Evolutionary conservation across 2,797 vertebrate species (phyloP).

Genomic region (Miichthys miiuy): DNA sequence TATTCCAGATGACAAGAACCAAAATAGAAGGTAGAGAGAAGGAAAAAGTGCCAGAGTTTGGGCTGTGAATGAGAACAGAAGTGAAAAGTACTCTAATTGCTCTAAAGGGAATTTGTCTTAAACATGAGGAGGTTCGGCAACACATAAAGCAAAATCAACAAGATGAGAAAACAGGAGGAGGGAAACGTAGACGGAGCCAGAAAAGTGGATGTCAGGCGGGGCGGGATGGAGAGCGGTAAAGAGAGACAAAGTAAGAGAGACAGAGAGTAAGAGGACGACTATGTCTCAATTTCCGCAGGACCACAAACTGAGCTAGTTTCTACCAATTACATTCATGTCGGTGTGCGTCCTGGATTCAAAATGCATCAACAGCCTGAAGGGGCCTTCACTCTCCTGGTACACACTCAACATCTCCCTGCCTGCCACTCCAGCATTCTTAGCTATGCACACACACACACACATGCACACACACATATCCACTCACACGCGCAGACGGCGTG

Average conservation of each 20-base stretch:
- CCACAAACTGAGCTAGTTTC: conserved; percentile 78
- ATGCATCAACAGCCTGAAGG: conserved; percentile 81
- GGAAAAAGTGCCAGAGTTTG: background rate
- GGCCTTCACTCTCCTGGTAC: conserved; percentile 72
- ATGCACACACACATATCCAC: conserved; percentile 39
- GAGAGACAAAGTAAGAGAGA: conserved; percentile 61
- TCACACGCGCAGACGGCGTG: conserved; percentile 39
- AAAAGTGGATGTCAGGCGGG: conserved; percentile 33
- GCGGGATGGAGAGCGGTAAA: conserved; percentile 21
- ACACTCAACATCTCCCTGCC: conserved; percentile 61
- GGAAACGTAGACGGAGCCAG: conserved; percentile 29
- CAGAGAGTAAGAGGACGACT: conserved; percentile 50
- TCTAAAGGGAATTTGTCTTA: conserved; percentile 60
- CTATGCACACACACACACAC: conserved; percentile 33
- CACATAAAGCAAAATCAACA: conserved; percentile 47
- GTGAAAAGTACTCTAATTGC: conserved; percentile 58
- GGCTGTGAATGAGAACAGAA: conserved; percentile 30
- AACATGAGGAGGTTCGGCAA: conserved; percentile 41
- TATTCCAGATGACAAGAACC: conserved; percentile 16
- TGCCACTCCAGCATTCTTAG: conserved; percentile 49
- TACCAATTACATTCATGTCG: conserved; percentile 84
- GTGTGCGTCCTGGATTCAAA: conserved; percentile 79
- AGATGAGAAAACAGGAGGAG: conserved; percentile 19
- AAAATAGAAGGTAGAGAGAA: background rate
- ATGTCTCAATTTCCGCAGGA: conserved; percentile 65